phyloP scores from a whole-genome alignment of 2,113 vertebrate species.

The Scortum barcoo region DNA sequence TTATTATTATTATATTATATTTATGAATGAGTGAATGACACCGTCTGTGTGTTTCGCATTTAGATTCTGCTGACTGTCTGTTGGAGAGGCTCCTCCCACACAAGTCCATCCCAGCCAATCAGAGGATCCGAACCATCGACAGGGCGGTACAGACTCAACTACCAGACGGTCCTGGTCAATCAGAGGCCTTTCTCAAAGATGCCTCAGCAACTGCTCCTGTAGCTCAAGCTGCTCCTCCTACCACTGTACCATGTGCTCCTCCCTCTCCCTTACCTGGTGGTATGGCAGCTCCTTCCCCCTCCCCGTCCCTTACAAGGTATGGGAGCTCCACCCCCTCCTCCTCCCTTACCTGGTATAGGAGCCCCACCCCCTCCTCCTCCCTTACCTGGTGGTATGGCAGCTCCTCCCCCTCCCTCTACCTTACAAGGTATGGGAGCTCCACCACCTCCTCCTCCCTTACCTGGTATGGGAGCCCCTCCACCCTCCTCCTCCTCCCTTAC shows the following conservation, averaged over 20 bases:
- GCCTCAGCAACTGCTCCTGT: neutral
- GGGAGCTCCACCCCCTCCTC: neutral
- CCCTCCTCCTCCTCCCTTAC: neutral
- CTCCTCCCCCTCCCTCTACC: neutral
- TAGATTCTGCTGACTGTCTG: conserved; percentile 82
- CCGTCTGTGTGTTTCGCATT: conserved; percentile 21
- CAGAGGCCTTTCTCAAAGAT: conserved; percentile 11
- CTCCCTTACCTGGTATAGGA: neutral
- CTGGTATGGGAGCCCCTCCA: neutral
- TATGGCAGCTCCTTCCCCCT: neutral
- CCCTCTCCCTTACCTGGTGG: neutral
- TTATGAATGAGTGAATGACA: no score
- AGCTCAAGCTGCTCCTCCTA: neutral
- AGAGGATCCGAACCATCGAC: conserved; percentile 57
- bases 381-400: rapidly evolving
- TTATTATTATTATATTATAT: no score
- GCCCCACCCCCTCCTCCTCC: conserved; percentile 17
- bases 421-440: neutral
- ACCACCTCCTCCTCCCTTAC: neutral
- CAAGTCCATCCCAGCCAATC: conserved; percentile 74
- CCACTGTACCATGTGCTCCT: no score
- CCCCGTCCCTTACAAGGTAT: neutral
- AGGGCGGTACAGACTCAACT: conserved; percentile 79
- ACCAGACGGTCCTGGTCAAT: conserved; percentile 25
- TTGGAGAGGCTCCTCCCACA: conserved; percentile 87